These are phyloP conservation scores for Drosophila carrolli DNA, from an alignment of 1,140 invertebrate genomes.

Conservation along the genomic window DNA sequence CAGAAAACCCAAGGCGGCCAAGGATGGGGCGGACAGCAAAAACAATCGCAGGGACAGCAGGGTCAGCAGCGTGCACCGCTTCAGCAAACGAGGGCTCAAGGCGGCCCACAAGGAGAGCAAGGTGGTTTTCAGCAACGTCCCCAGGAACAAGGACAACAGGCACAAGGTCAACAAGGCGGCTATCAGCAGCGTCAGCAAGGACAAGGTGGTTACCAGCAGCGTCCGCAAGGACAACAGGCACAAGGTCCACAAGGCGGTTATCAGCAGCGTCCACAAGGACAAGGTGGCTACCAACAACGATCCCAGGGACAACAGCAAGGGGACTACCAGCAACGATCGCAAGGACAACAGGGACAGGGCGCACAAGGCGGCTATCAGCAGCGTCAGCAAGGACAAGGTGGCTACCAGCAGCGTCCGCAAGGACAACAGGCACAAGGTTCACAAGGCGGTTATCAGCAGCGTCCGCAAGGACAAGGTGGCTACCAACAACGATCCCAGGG, in stretches of 20 bases:
- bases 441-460: constrained; percentile 21
- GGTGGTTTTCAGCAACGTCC: constrained; percentile 7
- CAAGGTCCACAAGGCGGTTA: constrained; percentile 13
- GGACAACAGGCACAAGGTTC: not conserved
- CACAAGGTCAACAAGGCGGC: constrained; percentile 1
- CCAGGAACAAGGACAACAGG: constrained; percentile 1
- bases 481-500: not conserved
- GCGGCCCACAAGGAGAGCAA: not conserved
- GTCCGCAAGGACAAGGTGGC: constrained; percentile 4
- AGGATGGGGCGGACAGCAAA: constrained; percentile 23
- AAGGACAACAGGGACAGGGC: constrained; percentile 1
- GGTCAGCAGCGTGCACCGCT: constrained; percentile 1
- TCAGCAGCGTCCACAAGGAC: constrained; percentile 6
- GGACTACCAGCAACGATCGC: not conserved
- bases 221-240: not conserved
- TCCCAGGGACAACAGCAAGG: not conserved
- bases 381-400: constrained; percentile 5
- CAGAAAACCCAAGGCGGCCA: not conserved
- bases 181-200: constrained; percentile 23
- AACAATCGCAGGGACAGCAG: not conserved
- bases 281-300: constrained; percentile 7
- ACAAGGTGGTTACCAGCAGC: not conserved
- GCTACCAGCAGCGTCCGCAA: constrained; percentile 9
- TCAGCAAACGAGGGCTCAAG: not conserved
- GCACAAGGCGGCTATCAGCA: constrained; percentile 16